These are phyloP conservation scores for Hoplodrina ambigua DNA, from an alignment of 2,888 invertebrate genomes.

Conservation along the genomic window DNA sequence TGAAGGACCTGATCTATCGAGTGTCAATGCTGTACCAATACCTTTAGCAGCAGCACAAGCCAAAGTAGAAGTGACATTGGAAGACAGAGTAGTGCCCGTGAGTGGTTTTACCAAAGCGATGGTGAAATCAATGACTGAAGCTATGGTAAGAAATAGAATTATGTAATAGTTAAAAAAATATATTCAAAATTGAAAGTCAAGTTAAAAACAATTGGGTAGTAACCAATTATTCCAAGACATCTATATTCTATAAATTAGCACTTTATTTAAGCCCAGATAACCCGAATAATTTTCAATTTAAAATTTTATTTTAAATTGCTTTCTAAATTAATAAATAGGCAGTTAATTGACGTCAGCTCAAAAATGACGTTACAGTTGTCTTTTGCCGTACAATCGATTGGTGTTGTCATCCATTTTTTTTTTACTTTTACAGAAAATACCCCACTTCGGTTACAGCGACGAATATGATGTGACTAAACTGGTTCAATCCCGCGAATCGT, in stretches of 20 bases:
- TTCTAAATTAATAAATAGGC: too few relatives aligned
- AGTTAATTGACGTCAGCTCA: too few relatives aligned
- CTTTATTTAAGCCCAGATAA: too few relatives aligned
- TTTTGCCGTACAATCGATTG: too few relatives aligned
- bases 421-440: conserved; percentile 92
- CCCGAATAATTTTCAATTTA: too few relatives aligned
- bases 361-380: too few relatives aligned
- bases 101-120: conserved; percentile 97
- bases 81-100: conserved; percentile 92
- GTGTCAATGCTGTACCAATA: conserved; percentile 70
- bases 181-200: too few relatives aligned
- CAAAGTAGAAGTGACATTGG: conserved; percentile 73
- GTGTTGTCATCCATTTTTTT: too few relatives aligned
- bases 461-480: conserved; percentile 96
- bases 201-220: not conserved
- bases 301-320: too few relatives aligned
- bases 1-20: conserved; percentile 70
- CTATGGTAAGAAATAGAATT: conserved; percentile 55
- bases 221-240: too few relatives aligned
- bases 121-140: conserved; percentile 98
- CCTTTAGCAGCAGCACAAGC: conserved; percentile 70
- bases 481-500: conserved; percentile 92
- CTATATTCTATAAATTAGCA: too few relatives aligned
- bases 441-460: conserved; percentile 98
- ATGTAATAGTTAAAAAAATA: not conserved